These are phyloP conservation scores for Leptinotarsa peninsularis DNA, from an alignment of 2,888 invertebrate genomes.

Conservation along the genomic window DNA sequence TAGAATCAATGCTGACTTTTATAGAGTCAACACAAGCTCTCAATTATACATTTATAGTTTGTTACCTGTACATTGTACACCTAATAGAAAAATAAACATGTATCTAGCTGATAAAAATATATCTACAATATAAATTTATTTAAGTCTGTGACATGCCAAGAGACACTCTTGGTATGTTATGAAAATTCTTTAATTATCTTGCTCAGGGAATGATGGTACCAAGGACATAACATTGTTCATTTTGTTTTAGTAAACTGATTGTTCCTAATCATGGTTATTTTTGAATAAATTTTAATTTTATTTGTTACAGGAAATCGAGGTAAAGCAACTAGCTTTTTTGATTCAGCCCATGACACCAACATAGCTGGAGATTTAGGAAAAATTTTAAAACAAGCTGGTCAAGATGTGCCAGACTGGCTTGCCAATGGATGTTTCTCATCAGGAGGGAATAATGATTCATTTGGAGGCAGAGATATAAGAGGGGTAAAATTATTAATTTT, in stretches of 20 bases:
- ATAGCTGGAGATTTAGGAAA: constrained; percentile 76
- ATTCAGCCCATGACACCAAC: constrained; percentile 71
- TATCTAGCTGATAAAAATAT: too few species aligned
- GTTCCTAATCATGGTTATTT: not conserved
- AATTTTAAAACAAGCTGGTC: constrained; percentile 82
- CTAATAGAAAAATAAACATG: too few species aligned
- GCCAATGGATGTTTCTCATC: constrained; percentile 67
- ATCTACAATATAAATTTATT: too few species aligned
- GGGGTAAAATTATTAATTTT: constrained; percentile 67
- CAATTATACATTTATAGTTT: too few species aligned
- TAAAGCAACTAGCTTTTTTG: constrained; percentile 87
- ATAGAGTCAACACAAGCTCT: too few species aligned
- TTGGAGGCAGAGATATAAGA: constrained; percentile 79
- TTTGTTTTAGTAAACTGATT: not conserved
- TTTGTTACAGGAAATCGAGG: constrained; percentile 75
- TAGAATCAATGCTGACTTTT: too few species aligned
- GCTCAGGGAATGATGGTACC: too few species aligned
- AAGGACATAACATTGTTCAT: too few species aligned
- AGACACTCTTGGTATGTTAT: too few species aligned
- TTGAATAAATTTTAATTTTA: not conserved
- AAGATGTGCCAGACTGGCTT: constrained; percentile 83
- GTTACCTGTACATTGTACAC: too few species aligned
- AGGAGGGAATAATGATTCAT: constrained; percentile 68
- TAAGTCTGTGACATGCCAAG: too few species aligned
- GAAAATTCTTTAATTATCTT: too few species aligned